Evolutionary conservation across 2,113 vertebrate species (phyloP).

Genomic region (Amblyopsis rosae): DNA sequence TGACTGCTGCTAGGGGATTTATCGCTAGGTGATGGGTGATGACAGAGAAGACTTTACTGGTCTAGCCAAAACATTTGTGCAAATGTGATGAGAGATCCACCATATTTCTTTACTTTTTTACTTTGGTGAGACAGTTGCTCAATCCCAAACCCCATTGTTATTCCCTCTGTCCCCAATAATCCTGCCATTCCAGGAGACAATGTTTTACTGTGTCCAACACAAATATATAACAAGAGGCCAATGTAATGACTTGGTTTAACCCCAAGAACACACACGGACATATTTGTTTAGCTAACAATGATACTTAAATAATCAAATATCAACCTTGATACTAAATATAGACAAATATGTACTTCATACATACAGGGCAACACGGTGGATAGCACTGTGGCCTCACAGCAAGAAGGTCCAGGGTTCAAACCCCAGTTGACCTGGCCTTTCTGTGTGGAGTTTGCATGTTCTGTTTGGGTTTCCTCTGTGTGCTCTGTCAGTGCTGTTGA

Average conservation of each 20-base stretch:
- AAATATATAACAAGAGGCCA: constrained; percentile 32
- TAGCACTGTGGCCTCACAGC: too few relatives aligned
- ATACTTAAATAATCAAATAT: too few relatives aligned
- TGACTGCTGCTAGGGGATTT: constrained; percentile 43
- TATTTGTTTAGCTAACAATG: not conserved
- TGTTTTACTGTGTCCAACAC: constrained; percentile 26
- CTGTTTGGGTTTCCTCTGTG: too few relatives aligned
- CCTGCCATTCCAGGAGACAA: constrained; percentile 37
- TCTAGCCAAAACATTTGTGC: constrained; percentile 71
- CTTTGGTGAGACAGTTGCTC: constrained; percentile 38
- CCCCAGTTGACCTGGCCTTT: too few relatives aligned
- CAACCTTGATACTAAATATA: constrained; percentile 3
- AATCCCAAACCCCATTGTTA: constrained; percentile 18
- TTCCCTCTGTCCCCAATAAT: constrained; percentile 39
- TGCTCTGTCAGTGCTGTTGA: too few relatives aligned
- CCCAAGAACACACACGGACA: constrained; percentile 38
- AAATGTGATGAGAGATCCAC: constrained; percentile 64
- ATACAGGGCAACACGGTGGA: too few relatives aligned
- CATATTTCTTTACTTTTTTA: constrained; percentile 45
- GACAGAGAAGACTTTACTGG: constrained; percentile 61
- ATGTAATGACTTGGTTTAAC: constrained; percentile 15
- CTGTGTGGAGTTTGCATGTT: too few relatives aligned
- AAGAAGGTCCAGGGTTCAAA: too few relatives aligned
- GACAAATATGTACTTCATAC: constrained; percentile 7
- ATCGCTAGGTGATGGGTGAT: constrained; percentile 61